Base-by-base conservation (phyloP, 2,113 vertebrate genomes). In the Pluvialis apricaria region DNA sequence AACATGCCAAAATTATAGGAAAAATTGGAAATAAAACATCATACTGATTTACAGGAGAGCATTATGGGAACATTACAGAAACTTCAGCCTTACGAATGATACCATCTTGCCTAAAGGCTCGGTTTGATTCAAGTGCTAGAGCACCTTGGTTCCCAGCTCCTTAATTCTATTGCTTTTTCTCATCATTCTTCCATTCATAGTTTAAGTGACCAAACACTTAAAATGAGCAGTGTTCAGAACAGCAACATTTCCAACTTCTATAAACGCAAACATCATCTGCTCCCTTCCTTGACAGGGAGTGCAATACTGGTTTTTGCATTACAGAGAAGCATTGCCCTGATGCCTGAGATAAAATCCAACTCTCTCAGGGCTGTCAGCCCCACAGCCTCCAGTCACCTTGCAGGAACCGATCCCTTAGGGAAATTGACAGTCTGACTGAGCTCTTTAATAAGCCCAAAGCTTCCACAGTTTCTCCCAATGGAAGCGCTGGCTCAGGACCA, bases 401-500 rank as follows among this genome's bases (percentile, higher is more conserved):
- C 42, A 64, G 73, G 51, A 91, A 80, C 31, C 5, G 17, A 64
- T 26, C 42, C 49, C 31, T 12, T 5, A 3, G 22, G 29, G 12
- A 47, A 57, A 52, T 1, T 4, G 13, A 13, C 34, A 61, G 32
- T 34, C 36, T 51, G 22, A 15, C 26, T 31, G 24, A 85, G 34
- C 38, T 76, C 47, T 28, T 54, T 14, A n/a, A 28, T 31, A 62
- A 28, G 28, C 25, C 68, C 25, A 12, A 18, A 21, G 19, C 44
- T n/a, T 42, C 40, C 26, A 15, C 10, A 31, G 26, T 28, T 68
- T 49, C 24, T 73, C 28, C 32, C 2, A 1, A 29, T 45, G 24
- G 11, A 44, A 49, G 25, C 1, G 0, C 29, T 57, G 38, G 18
- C 28, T 75, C 34, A 18, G 54, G 18, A 64, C 49, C 1, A 0